Conservation (phyloP, 2,797 vertebrate genomes). For the Syngnathus acus region DNA sequence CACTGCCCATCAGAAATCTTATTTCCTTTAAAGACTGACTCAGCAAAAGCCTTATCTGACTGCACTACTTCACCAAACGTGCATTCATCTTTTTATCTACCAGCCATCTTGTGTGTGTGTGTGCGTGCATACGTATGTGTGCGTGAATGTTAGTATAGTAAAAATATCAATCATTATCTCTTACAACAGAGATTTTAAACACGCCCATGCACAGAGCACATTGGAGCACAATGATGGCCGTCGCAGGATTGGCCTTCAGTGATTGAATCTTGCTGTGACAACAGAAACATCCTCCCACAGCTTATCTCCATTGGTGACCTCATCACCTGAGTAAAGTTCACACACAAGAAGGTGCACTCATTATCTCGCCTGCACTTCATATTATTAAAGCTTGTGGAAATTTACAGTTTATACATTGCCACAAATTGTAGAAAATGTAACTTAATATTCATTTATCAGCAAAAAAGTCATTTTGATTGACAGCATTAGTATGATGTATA, state of each 20-base stretch:
- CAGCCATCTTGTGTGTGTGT: slow-evolving; percentile 14
- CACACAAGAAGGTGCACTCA: background rate
- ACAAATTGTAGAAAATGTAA: background rate
- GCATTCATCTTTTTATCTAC: slow-evolving; percentile 35
- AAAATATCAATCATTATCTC: slow-evolving; percentile 32
- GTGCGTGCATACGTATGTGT: no score
- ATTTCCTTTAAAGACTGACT: background rate
- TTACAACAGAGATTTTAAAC: background rate
- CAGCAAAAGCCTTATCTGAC: slow-evolving; percentile 34
- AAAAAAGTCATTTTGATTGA: no score
- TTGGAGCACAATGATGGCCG: background rate
- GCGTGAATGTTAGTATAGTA: slow-evolving; percentile 9
- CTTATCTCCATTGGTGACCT: slow-evolving; percentile 28
- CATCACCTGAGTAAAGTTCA: slow-evolving; percentile 23
- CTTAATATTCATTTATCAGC: no score
- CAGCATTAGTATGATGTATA: no score
- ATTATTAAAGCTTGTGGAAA: background rate
- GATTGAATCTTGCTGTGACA: background rate
- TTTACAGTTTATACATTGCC: background rate
- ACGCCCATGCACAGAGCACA: background rate
- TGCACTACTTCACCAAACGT: slow-evolving; percentile 15
- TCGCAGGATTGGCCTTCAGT: background rate
- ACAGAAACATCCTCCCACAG: background rate
- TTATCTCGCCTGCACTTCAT: background rate
- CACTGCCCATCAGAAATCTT: background rate